Evolutionary conservation across 2,888 invertebrate species (phyloP), one percentile per base, ranked within the genome.

Genomic region (Meiosimyza decipiens): DNA sequence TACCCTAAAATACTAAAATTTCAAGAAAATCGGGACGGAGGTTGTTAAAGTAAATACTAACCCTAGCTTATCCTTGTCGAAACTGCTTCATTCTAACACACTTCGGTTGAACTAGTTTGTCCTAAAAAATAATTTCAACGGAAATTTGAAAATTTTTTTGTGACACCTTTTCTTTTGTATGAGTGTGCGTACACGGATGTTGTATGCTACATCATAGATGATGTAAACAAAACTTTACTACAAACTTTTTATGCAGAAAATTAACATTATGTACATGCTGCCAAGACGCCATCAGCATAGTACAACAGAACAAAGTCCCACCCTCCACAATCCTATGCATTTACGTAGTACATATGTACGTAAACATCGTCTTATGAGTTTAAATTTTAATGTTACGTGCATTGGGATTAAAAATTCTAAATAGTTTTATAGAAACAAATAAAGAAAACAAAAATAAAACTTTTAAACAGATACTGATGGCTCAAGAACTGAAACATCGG

Each of bases 201-300:
- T 68, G 28, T 68, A 55, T 57, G 62, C 57, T 50, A 51, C 50
- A 51, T 51, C 55, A 57, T 13, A n/a, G 57, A 15, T 15, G 59
- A 18, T 15, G 59, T 28, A 40, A 68, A 55, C 49, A 68, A 55
- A 47, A 57, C 18, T 33, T 28, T 47, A 18, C 57, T 49, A 40
- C 40, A 68, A 68, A 68, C 57, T 68, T 68, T 68, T 57, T 68
- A 62, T 40, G 40, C 51, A 47, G 28, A 22, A 51, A 62, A 70
- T 70, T 70, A 60, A 70, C 69, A 70, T 70, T 62, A 22, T 22
- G 22, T 22, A 62, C 51, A 33, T 51, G 13, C 15, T 16, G 40
- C 68, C 12, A 55, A 47, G 51, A 51, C 18, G 65, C n/a, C 51
- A 40, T 40, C 40, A 40, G 40, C 40, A 40, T 40, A 57, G 22